A percentile compares a stretch with the other conserved stretches of the same genome.
phyloP scores from a whole-genome alignment of 2,113 vertebrate species.

The Xenus cinereus region DNA sequence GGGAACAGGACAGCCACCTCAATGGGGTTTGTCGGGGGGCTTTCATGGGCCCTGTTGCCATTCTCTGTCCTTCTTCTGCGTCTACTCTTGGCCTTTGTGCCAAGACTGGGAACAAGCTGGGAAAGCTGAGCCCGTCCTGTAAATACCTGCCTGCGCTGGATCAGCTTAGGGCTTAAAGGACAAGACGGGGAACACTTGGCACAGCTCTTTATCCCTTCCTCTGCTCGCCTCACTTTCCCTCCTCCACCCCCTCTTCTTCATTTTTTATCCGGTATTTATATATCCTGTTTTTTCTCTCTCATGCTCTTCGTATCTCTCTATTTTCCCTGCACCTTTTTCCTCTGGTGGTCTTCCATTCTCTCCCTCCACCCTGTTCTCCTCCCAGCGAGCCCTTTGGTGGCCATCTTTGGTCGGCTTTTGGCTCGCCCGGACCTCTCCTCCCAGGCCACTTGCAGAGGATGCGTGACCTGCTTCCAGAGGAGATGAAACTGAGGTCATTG shows the following conservation, averaged over 20 bases:
- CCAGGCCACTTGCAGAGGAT: neutral
- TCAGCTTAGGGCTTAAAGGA: neutral
- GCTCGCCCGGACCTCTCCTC: neutral
- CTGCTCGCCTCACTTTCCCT: neutral
- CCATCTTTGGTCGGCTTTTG: rapidly evolving
- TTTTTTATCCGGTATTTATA: neutral
- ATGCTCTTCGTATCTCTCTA: rapidly evolving
- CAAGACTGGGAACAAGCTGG: slow-evolving; percentile 83
- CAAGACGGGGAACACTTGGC: neutral
- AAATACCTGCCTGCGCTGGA: slow-evolving; percentile 19
- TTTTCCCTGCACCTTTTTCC: neutral
- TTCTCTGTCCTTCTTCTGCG: neutral
- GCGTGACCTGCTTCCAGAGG: neutral
- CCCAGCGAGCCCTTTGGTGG: neutral
- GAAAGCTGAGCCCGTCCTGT: slow-evolving; percentile 75
- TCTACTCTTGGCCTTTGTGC: slow-evolving; percentile 44
- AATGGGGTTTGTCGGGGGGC: slow-evolving; percentile 81
- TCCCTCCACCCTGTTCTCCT: neutral
- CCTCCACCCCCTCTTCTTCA: neutral
- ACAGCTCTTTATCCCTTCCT: neutral
- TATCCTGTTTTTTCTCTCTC: neutral
- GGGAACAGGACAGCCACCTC: slow-evolving; percentile 80
- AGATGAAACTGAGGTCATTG: neutral
- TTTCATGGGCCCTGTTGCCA: slow-evolving; percentile 78
- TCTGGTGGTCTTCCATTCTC: rapidly evolving